Base-by-base conservation (phyloP, 2,113 vertebrate species). In the Manacus vitellinus region DNA sequence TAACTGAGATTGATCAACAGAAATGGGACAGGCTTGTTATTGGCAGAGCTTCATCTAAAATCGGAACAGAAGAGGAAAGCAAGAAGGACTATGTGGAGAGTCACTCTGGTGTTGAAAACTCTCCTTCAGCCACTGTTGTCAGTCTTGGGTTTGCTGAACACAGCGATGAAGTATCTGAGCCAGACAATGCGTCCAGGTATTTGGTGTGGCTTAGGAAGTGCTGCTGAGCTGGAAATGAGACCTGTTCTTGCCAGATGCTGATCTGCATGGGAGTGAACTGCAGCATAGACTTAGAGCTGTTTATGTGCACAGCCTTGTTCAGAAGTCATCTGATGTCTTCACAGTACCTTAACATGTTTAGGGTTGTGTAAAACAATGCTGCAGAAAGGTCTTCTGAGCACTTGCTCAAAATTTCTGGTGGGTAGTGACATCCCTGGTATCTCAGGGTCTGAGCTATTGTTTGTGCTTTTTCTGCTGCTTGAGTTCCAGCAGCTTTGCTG, bases 1-100 rank as follows among this genome's bases (percentile, higher is more conserved):
- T 99, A 96, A 99, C 99, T 91, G 99, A 99, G 98, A 99, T 99
- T 97, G 98, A 99, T 87, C 98, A 98, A 77, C 97, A 98, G 92
- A 97, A 81, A 33, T 98, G 98, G 98, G 98, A 98, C 97, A 98
- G 97, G 80, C 97, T 99, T 15, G 97, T 98, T 95, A 97, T 98
- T 89, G 97, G 98, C 94, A 98, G 95, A 95, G 63, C 96, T 59
- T 95, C 92, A 56, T 84, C 96, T 18, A 96, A 87, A 89, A 80
- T 84, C 28, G 84, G 88, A 83, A 88, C 89, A 85, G 97, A 98
- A 96, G 97, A 98, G 83, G 96, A 85, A 89, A 44, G 67, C 65
- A 41, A 88, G 83, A 79, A 93, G 24, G 79, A 61, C 0, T 2
- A 8, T 62, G 49, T 54, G 78, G 73, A 83, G 39, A 78, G 43